Evolutionary conservation across 1,140 invertebrate genomes (phyloP), one percentile per base, ranked within the genome.

Genomic region (Drosophila punjabiensis): DNA sequence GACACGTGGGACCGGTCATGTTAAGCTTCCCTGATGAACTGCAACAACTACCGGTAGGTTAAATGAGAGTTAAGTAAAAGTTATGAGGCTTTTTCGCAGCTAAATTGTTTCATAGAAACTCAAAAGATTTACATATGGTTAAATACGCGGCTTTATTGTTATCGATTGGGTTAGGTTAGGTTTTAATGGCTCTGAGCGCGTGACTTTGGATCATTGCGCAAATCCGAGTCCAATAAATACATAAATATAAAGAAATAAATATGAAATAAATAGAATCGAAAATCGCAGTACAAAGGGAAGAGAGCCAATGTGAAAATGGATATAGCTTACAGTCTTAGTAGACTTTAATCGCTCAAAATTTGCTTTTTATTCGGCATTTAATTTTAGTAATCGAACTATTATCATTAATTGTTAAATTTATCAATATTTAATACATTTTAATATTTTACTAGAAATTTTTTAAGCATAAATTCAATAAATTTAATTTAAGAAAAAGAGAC

Each of bases 121-220:
- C 6, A n/a, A 24, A 16, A 24, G 16, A 39, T n/a, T 24, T 16
- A 2, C 33, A 37, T 24, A 2, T 24, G 33, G 18, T 14, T 37
- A 3, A 37, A 24, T 56, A 56, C 7, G 32, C 32, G 7, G 16
- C 4, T 24, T 24, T 37, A 56, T 56, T 16, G 20, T 14, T 41
- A 41, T 33, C 33, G 18, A 68, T 52, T 37, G 45, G 3, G 5
- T 68, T 39, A 13, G 24, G 39, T 33, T 45, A 62, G 33, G 18
- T 24, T 45, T 30, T 55, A 18, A 24, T 47, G 47, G 56, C 43
- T 33, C 28, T 33, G 5, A 60, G 10, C 59, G 82, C 82, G 82
- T 85, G 82, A 79, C 75, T 70, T 75, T 48, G 14, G 68, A 58
- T 68, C 78, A 39, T 85, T 82, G 79, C 65, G 28, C 11, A 50